Base-by-base conservation (phyloP, 2,888 invertebrate species). In the Drosophila limbata region DNA sequence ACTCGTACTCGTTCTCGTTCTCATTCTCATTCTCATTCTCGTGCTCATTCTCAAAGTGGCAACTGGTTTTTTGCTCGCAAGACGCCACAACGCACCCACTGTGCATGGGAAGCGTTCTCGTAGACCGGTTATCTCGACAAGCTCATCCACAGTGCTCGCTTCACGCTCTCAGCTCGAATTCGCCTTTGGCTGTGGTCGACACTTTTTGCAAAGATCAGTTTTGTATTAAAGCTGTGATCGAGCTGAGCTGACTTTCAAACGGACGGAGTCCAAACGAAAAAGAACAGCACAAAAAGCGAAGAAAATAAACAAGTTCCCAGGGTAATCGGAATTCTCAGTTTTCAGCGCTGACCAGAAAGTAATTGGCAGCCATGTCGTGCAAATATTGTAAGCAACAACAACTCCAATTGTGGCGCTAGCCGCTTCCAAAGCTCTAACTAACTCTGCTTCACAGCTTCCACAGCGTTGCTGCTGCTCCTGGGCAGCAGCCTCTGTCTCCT, bases 121-220 rank as follows among this genome's bases (percentile, higher is more conserved):
- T 60, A 59, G 70, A 74, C 74, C 76, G 74, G 74, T 74, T 74
- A 75, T 74, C 76, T 57, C 37, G 47, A 25, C 52, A n/a, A 52
- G 40, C 40, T 48, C 47, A 53, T 61, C 44, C 48, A 39, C 25
- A 15, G 21, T 17, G 40, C 37, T 51, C 44, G 33, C 31, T 44
- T 40, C 55, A 61, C 62, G 59, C 42, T 62, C 50, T 17, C 48
- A 28, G 37, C 44, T 40, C 52, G 21, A 19, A 44, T 59, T 66
- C 47, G 62, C 51, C 67, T 31, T 57, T 66, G 50, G 42, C 55
- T 50, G 28, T 44, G 57, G 42, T 47, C 62, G 62, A 17, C 31
- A 62, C 52, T 68, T 69, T 75, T 82, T 67, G 78, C 77, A 60
- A 50, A 50, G 70, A 53, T 84, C 84, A 84, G 84, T 84, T 80